These are phyloP conservation scores for Geotrupes spiniger DNA, from an alignment of 2,888 invertebrate species.

Conservation along the genomic window DNA sequence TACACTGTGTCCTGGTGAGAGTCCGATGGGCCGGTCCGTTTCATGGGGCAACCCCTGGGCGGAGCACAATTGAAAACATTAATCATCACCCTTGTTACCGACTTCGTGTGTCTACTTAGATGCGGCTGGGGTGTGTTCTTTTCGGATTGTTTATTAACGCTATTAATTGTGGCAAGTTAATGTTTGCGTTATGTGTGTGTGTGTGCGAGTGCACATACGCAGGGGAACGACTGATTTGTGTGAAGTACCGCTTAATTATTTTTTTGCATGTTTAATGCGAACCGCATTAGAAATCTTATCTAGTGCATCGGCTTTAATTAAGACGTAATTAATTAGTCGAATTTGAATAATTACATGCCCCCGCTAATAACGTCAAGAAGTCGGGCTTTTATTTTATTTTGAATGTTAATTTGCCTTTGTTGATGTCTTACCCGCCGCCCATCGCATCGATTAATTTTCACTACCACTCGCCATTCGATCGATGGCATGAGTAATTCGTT, in stretches of 20 bases:
- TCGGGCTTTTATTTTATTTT: not conserved
- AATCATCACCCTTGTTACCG: constrained; percentile 43
- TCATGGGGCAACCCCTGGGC: constrained; percentile 25
- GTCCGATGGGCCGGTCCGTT: constrained; percentile 37
- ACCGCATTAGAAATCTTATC: constrained; percentile 1
- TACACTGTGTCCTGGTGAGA: constrained; percentile 33
- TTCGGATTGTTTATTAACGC: constrained; percentile 12
- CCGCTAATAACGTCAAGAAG: not conserved
- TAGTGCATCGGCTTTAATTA: constrained; percentile 1
- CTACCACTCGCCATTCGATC: too few species aligned
- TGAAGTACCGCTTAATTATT: constrained; percentile 3
- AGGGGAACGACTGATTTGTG: constrained; percentile 4
- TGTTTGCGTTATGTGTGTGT: not conserved
- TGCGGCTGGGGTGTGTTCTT: constrained; percentile 5
- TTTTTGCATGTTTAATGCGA: not conserved
- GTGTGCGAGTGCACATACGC: not conserved
- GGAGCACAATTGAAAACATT: constrained; percentile 38
- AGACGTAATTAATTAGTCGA: constrained; percentile 1
- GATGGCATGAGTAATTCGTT: too few species aligned
- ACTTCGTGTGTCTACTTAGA: constrained; percentile 6
- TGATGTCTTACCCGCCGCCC: too few species aligned
- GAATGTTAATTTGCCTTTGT: too few species aligned
- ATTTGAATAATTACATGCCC: not conserved
- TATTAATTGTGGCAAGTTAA: constrained; percentile 11
- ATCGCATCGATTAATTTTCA: too few species aligned